Percentiles rank a stretch among this genome's conserved stretches.
Evolutionary conservation across 2,797 vertebrate species (phyloP).

Genomic region (Molossus alvarezi): DNA sequence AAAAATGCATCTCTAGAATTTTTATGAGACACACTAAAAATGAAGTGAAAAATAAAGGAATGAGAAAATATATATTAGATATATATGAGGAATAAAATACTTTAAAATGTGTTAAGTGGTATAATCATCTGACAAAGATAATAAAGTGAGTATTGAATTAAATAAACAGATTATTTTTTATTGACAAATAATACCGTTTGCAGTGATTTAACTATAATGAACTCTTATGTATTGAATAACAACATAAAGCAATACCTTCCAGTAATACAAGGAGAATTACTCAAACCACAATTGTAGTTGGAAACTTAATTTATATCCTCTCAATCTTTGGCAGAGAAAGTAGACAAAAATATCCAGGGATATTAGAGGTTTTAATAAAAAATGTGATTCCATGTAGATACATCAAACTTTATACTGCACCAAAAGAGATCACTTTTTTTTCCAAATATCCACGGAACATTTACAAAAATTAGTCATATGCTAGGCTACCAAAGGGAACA

Average conservation of each 20-base stretch:
- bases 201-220: not conserved
- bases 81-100: not conserved
- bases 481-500: not conserved
- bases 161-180: not conserved
- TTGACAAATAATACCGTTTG: not conserved
- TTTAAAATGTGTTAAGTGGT: not conserved
- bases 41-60: conserved; percentile 2
- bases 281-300: not conserved
- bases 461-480: conserved; percentile 1
- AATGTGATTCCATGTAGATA: not conserved
- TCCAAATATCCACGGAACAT: not conserved
- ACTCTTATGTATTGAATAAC: not conserved
- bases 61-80: not conserved
- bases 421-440: not conserved
- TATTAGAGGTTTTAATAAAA: not conserved
- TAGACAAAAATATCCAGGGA: not conserved
- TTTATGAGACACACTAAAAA: conserved; percentile 7
- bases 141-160: not conserved
- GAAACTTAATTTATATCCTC: not conserved
- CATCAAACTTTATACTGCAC: not conserved
- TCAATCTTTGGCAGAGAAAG: not conserved
- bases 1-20: not conserved
- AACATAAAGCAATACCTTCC: not conserved
- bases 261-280: not conserved
- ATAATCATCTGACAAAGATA: conserved; percentile 1